Evolutionary conservation across 2,797 vertebrate genomes (phyloP).

Genomic region (Sphenodon punctatus): DNA sequence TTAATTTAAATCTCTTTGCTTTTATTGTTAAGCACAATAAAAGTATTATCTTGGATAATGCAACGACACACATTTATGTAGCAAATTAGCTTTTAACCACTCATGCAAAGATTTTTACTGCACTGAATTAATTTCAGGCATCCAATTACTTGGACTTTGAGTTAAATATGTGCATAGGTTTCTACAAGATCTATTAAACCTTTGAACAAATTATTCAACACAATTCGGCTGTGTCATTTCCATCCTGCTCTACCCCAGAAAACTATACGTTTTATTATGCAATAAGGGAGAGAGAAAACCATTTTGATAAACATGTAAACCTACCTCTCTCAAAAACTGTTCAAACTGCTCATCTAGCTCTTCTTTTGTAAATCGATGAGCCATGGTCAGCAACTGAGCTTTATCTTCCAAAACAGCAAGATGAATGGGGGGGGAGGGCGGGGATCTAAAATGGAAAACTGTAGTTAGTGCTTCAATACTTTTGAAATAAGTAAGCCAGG

Average conservation of each 20-base stretch:
- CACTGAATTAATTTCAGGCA: neutral
- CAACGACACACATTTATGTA: neutral
- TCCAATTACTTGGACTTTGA: neutral
- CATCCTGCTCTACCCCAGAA: neutral
- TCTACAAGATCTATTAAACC: neutral
- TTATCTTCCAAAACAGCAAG: constrained; percentile 11
- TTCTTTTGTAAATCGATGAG: constrained; percentile 80
- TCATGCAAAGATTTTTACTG: neutral
- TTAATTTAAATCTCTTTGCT: neutral
- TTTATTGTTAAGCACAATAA: neutral
- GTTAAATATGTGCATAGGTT: neutral
- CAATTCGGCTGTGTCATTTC: neutral
- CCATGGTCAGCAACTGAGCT: constrained; percentile 74
- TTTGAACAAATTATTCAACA: neutral
- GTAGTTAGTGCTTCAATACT: constrained; percentile 10
- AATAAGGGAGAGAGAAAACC: neutral
- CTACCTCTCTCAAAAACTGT: constrained; percentile 93
- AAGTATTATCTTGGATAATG: neutral
- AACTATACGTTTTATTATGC: neutral
- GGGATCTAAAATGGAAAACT: constrained; percentile 31
- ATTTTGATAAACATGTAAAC: constrained; percentile 27
- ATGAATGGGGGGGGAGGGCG: constrained; percentile 4
- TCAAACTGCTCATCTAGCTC: constrained; percentile 93
- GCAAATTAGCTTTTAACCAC: neutral
- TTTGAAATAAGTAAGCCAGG: neutral